Base-by-base conservation (phyloP, 2,113 vertebrate genomes). In the Megaptera novaeangliae region DNA sequence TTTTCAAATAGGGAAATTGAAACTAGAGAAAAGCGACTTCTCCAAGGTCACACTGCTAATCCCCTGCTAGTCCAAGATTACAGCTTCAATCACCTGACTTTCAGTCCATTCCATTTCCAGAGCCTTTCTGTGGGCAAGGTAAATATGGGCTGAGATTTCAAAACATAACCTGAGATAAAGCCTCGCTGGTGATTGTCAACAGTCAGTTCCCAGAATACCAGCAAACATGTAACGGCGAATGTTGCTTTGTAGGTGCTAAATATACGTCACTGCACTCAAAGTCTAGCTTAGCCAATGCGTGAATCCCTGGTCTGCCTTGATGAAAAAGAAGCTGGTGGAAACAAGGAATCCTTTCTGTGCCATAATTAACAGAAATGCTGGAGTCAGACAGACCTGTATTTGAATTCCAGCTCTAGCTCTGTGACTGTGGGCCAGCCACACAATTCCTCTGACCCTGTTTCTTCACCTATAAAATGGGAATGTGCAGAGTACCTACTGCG, bases 181-280 rank as follows among this genome's bases (percentile, higher is more conserved):
- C 72, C 63, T 44, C 34, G 10, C 39, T 57, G 69, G 80, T 80
- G 74, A 95, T 44, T 57, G 36, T 57, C 72, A 77, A 55, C 5
- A 27, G n/a, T 88, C 52, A 61, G 15, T 95, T 97, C 57, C 88
- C 88, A 66, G 96, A 96, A 96, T 3, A 41, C 49, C 75, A 92
- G 80, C 25, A 39, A 87, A 68, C 8, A 10, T 0, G 6, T 13
- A 68, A 39, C 0, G 2, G 74, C 20, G 69, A 83, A 84, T 80
- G 87, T 91, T 68, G 55, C 78, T 82, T 84, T 66, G 31, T 34
- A 46, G 71, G 41, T 59, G 55, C 31, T 91, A 78, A 93, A 74
- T 57, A 61, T 69, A 82, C 1, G 10, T 34, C 64, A 13, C 59
- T 31, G 5, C 13, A 13, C 59, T 72, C 29, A 3, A 89, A 94